Conservation (phyloP, 1,140 invertebrate genomes). For the Ctenoplectra terminalis region DNA sequence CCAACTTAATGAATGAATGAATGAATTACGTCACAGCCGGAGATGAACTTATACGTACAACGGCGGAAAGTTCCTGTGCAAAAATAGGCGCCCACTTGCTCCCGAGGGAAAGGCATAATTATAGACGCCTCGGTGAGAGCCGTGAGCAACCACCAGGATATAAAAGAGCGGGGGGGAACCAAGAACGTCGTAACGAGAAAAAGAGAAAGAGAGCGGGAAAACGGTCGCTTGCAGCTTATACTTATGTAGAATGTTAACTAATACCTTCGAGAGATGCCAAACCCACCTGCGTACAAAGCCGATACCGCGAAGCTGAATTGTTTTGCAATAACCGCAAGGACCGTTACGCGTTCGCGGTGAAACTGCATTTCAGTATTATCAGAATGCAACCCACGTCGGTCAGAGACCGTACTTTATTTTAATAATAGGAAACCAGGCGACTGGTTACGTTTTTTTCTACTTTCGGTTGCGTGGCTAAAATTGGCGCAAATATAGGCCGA, state of each 20-base stretch:
- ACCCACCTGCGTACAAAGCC: conserved; percentile 42
- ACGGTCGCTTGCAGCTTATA: conserved; percentile 25
- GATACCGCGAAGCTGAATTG: conserved; percentile 48
- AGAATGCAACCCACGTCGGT: conserved; percentile 46
- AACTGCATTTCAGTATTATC: conserved; percentile 55
- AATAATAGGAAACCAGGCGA: conserved; percentile 16
- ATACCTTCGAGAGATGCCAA: conserved; percentile 48
- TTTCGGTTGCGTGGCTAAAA: conserved; percentile 5
- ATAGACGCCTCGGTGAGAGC: conserved; percentile 19
- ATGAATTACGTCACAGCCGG: conserved; percentile 73
- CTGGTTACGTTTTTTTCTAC: neutral
- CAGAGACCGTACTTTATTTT: conserved; percentile 43
- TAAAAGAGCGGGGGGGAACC: neutral
- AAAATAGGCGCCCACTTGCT: conserved; percentile 68
- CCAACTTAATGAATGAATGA: conserved; percentile 70
- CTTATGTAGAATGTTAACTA: conserved; percentile 54
- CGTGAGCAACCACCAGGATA: neutral
- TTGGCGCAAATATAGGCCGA: neutral
- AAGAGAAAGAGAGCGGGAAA: conserved; percentile 33
- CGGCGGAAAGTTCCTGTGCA: conserved; percentile 38
- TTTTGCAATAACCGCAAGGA: conserved; percentile 64
- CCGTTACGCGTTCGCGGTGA: conserved; percentile 39
- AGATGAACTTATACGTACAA: conserved; percentile 68
- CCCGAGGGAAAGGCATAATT: conserved; percentile 53
- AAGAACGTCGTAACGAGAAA: neutral